Percentiles rank a stretch among this genome's conserved stretches.
phyloP scores from a whole-genome alignment of 2,888 invertebrate genomes.

The Drosophila pseudotakahashii region DNA sequence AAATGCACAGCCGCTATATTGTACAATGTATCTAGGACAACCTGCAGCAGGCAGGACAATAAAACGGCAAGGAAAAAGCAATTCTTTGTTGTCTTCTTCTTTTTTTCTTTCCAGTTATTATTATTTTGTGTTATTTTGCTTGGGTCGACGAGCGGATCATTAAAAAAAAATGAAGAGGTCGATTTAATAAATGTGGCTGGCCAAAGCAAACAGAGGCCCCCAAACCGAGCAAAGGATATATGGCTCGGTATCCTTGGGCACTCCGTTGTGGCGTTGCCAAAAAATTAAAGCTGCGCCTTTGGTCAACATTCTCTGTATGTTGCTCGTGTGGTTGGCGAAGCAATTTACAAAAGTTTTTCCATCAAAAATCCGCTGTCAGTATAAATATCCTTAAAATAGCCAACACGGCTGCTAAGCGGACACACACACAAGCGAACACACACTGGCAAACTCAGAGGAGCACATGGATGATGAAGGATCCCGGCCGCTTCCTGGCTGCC shows the following conservation, averaged over 20 bases:
- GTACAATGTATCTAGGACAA: slow-evolving; percentile 43
- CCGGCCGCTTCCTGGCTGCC: slow-evolving; percentile 64
- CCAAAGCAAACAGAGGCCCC: slow-evolving; percentile 51
- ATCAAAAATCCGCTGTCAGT: slow-evolving; percentile 83
- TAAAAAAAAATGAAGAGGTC: slow-evolving; percentile 74
- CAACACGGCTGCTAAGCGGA: slow-evolving; percentile 61
- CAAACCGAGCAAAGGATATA: slow-evolving; percentile 18
- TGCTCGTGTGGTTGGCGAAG: slow-evolving; percentile 66
- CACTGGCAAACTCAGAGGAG: background rate
- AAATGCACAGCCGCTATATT: slow-evolving; percentile 29
- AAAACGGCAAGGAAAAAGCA: slow-evolving; percentile 50
- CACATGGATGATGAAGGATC: slow-evolving; percentile 41
- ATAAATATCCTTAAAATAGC: slow-evolving; percentile 83
- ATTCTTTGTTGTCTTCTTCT: slow-evolving; percentile 13
- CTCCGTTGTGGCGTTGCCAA: slow-evolving; percentile 27
- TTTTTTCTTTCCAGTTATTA: slow-evolving; percentile 6
- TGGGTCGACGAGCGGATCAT: slow-evolving; percentile 59
- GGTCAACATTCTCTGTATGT: slow-evolving; percentile 33
- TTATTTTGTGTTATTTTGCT: slow-evolving; percentile 21
- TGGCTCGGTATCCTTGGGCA: slow-evolving; percentile 11
- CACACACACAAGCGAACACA: slow-evolving; percentile 21
- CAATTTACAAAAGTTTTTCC: slow-evolving; percentile 84
- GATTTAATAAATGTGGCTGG: slow-evolving; percentile 75
- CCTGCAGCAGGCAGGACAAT: slow-evolving; percentile 51
- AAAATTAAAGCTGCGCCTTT: slow-evolving; percentile 42